Evolutionary conservation across 2,797 vertebrate genomes (phyloP).

Genomic region (Dipus sagitta): DNA sequence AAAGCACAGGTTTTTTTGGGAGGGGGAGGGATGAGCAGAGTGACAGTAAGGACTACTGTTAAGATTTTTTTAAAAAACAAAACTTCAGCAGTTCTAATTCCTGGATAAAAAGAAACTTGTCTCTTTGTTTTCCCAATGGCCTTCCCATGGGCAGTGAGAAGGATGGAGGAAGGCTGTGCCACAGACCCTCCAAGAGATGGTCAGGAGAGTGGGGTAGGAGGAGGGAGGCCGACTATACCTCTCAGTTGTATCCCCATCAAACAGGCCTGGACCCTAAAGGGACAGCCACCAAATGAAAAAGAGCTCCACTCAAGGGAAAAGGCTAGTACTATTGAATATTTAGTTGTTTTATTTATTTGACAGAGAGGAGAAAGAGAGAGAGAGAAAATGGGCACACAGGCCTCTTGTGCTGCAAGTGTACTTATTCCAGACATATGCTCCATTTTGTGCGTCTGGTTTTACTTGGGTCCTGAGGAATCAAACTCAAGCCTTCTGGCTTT

Average conservation of each 20-base stretch:
- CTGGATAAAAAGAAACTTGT: background rate
- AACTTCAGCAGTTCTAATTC: background rate
- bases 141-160: no score
- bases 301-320: background rate
- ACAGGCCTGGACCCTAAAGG: background rate
- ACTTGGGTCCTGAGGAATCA: no score
- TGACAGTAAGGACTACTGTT: background rate
- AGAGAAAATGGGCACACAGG: no score
- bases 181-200: background rate
- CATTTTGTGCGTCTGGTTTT: no score
- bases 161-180: background rate
- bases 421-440: no score
- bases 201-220: background rate
- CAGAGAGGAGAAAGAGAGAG: no score
- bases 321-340: background rate
- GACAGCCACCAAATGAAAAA: background rate
- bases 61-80: background rate
- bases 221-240: background rate
- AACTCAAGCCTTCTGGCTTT: no score
- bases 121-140: background rate
- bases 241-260: background rate
- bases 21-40: background rate
- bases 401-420: no score
- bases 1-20: background rate
- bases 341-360: no score